Evolutionary conservation across 2,888 invertebrate genomes (phyloP).

Genomic region (Thymelicus lineola): DNA sequence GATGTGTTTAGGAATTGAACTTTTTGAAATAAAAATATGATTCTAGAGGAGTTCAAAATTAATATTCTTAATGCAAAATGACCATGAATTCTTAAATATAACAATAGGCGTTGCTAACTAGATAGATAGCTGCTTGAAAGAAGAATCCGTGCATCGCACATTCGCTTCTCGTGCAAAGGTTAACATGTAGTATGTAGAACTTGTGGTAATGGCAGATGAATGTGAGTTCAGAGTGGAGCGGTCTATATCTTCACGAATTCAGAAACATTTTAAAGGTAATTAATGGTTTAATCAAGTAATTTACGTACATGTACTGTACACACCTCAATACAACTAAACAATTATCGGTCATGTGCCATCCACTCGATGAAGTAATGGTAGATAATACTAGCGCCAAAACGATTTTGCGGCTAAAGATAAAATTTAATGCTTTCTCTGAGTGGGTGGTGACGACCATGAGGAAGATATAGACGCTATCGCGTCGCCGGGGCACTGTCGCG

Average conservation of each 20-base stretch:
- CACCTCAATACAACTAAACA: slow-evolving; percentile 51
- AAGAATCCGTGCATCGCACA: slow-evolving; percentile 84
- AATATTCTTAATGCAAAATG: slow-evolving; percentile 65
- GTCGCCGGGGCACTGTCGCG: slow-evolving; percentile 67
- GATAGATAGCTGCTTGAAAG: slow-evolving; percentile 83
- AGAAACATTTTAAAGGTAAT: slow-evolving; percentile 24
- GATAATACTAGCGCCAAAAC: slow-evolving; percentile 30
- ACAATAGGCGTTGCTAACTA: slow-evolving; percentile 83
- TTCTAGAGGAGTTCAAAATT: slow-evolving; percentile 20
- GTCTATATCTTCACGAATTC: slow-evolving; percentile 76
- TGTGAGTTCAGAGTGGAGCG: slow-evolving; percentile 76
- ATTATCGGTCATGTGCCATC: slow-evolving; percentile 46
- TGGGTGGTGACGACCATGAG: slow-evolving; percentile 39
- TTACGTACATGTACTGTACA: slow-evolving; percentile 48
- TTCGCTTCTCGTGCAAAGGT: slow-evolving; percentile 84
- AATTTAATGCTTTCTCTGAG: slow-evolving; percentile 34
- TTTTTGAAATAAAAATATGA: slow-evolving; percentile 19
- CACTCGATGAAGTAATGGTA: slow-evolving; percentile 44
- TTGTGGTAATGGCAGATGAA: slow-evolving; percentile 77
- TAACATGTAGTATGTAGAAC: slow-evolving; percentile 56
- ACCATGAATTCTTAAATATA: slow-evolving; percentile 72
- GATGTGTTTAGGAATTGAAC: not conserved
- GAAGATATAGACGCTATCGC: slow-evolving; percentile 81
- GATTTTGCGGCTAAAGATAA: slow-evolving; percentile 25
- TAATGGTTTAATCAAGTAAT: slow-evolving; percentile 1